phyloP scores from a whole-genome alignment of 2,888 invertebrate species.

The Andrena flavipes region DNA sequence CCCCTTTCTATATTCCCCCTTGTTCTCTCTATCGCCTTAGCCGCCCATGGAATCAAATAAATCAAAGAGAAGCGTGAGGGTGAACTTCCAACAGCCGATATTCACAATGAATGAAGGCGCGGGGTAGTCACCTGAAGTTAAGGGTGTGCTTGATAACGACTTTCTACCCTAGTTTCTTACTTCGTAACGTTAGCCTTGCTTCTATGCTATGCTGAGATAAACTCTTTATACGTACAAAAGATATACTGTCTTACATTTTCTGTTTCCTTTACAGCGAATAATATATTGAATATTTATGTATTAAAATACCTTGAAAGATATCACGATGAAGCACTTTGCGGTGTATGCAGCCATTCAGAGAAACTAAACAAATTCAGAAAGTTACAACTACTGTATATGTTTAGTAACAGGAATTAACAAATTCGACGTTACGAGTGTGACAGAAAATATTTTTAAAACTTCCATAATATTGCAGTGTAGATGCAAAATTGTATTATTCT shows the following conservation, averaged over 20 bases:
- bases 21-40: conserved; percentile 14
- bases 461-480: too few species aligned
- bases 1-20: conserved; percentile 23
- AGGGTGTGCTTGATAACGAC: conserved; percentile 60
- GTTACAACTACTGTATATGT: too few species aligned
- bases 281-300: too few species aligned
- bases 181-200: not conserved
- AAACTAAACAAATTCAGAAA: too few species aligned
- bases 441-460: too few species aligned
- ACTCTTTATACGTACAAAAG: too few species aligned
- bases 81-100: conserved; percentile 63
- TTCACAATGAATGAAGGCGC: conserved; percentile 43
- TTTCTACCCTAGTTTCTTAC: conserved; percentile 35
- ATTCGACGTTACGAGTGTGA: too few species aligned
- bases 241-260: not conserved
- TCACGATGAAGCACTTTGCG: too few species aligned
- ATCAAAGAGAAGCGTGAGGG: conserved; percentile 47
- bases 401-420: too few species aligned
- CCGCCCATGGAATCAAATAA: conserved; percentile 59
- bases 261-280: not conserved
- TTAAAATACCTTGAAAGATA: too few species aligned
- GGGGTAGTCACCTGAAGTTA: conserved; percentile 56
- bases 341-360: too few species aligned
- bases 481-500: too few species aligned
- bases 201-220: not conserved